These are phyloP conservation scores for Pristionchus mayeri DNA, from an alignment of 2,888 invertebrate genomes.

Conservation along the genomic window DNA sequence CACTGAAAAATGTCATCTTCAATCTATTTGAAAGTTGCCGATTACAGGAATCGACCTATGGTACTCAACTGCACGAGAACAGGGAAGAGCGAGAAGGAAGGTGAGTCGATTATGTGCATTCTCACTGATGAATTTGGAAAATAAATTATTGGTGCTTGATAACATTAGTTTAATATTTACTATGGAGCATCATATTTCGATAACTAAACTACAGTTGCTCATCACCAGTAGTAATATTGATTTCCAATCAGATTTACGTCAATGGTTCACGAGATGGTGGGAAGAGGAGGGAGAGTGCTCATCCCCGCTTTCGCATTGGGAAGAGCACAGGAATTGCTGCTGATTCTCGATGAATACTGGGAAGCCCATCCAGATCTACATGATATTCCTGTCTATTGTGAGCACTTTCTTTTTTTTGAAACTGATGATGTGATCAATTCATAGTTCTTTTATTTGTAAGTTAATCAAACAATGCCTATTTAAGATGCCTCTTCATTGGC, in stretches of 20 bases:
- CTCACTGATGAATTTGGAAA: not conserved
- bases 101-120: constrained; percentile 80
- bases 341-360: constrained; percentile 91
- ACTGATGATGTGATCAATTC: not conserved
- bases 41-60: constrained; percentile 94
- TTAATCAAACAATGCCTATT: constrained; percentile 42
- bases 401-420: constrained; percentile 49
- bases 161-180: not conserved
- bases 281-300: constrained; percentile 95
- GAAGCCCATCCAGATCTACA: constrained; percentile 95
- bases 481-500: constrained; percentile 93
- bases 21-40: not conserved
- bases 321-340: constrained; percentile 83
- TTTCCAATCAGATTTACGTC: constrained; percentile 63
- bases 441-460: not conserved
- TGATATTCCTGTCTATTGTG: constrained; percentile 95
- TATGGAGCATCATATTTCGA: not conserved
- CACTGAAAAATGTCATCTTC: not conserved
- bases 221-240: not conserved
- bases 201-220: no score
- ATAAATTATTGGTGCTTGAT: not conserved
- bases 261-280: constrained; percentile 94
- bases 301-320: constrained; percentile 99
- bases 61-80: constrained; percentile 98
- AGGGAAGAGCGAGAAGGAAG: constrained; percentile 94